These are phyloP conservation scores for Dryoscopus gambensis DNA, from an alignment of 2,113 vertebrate genomes.

Conservation along the genomic window DNA sequence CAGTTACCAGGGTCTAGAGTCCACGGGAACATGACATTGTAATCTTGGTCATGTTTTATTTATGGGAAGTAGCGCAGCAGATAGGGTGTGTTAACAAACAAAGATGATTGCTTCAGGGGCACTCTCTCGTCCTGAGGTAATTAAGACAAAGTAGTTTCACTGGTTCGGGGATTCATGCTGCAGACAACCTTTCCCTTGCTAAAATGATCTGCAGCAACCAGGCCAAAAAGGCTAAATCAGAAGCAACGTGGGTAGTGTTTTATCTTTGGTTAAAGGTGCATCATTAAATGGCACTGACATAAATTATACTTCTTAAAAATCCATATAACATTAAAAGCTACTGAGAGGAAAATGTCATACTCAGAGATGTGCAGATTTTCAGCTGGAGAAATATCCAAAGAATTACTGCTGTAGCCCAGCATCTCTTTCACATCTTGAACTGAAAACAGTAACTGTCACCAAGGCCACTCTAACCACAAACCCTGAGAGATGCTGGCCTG, in stretches of 20 bases:
- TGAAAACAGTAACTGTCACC: slow-evolving; percentile 55
- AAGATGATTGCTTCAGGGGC: slow-evolving; percentile 87
- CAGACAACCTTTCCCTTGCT: slow-evolving; percentile 65
- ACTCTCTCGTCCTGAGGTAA: slow-evolving; percentile 80
- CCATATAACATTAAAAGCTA: slow-evolving; percentile 58
- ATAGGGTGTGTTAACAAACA: slow-evolving; percentile 87
- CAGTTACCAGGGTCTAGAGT: slow-evolving; percentile 72
- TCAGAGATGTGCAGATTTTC: slow-evolving; percentile 39
- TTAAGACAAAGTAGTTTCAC: slow-evolving; percentile 83
- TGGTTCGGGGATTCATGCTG: slow-evolving; percentile 70
- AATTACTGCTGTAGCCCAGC: not conserved
- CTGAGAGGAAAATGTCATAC: slow-evolving; percentile 52
- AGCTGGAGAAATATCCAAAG: slow-evolving; percentile 31
- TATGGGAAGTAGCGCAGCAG: slow-evolving; percentile 73
- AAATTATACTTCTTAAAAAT: slow-evolving; percentile 71
- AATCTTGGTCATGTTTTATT: slow-evolving; percentile 87
- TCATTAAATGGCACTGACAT: slow-evolving; percentile 63
- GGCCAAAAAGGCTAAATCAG: slow-evolving; percentile 63
- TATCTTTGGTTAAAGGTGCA: slow-evolving; percentile 66
- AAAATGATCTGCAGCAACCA: slow-evolving; percentile 50
- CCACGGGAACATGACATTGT: slow-evolving; percentile 78
- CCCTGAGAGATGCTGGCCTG: slow-evolving; percentile 60
- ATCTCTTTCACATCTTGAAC: slow-evolving; percentile 35
- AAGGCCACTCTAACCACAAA: slow-evolving; percentile 45
- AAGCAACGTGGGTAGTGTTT: slow-evolving; percentile 53